Base-by-base conservation (phyloP, 2,797 vertebrate genomes). In the Arremon aurantiirostris region DNA sequence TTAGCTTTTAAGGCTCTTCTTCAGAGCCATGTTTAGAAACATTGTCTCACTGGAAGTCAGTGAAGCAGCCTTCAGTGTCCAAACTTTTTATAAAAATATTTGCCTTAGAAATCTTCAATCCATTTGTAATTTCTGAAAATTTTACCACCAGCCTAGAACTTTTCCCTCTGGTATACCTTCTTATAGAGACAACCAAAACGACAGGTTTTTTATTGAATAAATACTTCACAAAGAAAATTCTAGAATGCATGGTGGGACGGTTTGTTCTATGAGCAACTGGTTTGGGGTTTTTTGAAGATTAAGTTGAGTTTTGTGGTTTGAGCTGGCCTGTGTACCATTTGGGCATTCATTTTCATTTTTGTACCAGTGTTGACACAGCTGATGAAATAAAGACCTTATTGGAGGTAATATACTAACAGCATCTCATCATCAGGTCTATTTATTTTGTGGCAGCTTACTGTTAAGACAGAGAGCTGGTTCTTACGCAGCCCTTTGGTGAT, bases 211-310 rank as follows among this genome's bases (percentile, higher is more conserved):
- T 27, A 81, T 17, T 71, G 61, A 87, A 91, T 10, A 81, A 83
- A 75, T 17, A 63, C 2, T 12, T 42, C 32, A 30, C 44, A 59
- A 69, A 60, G 6, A 34, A 37, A 52, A 5, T 37, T 61, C 14
- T 5, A 37, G 20, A 39, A 52, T 42, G 6, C 3, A 17, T 2
- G 2, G 9, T 10, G 14, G 14, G 0, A 6, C 28, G 13, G 12
- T 21, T 27, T 69, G 7, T 23, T 89, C 72, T 34, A 22, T 65
- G 24, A 82, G 30, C 30, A 68, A 69, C 14, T 24, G 14, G 1
- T 50, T 46, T 20, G 5, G 12, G 3, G 5, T 6, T 64, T 44
- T 73, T 72, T 44, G 9, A 41, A 76, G 56, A 55, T 8, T 53
- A 81, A 14, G 30, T 26, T 65, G 6, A 3, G 14, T 53, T 71